These are phyloP conservation scores for Teleogryllus oceanicus DNA, from an alignment of 2,888 invertebrate species.

Conservation along the genomic window DNA sequence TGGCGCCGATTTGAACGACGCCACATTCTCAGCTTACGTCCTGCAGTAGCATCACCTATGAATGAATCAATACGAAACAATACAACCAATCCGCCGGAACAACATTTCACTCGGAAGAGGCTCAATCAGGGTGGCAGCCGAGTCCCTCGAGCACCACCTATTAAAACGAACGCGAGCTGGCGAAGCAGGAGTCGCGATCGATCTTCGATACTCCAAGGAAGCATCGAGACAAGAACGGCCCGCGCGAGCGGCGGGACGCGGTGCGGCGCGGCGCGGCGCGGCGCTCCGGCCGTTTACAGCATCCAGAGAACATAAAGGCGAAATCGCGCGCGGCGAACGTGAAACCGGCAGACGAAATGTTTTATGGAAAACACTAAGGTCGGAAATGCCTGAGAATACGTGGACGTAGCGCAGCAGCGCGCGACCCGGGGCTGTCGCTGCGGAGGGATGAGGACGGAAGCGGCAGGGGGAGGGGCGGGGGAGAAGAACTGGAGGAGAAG, in stretches of 20 bases:
- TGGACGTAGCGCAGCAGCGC: no score
- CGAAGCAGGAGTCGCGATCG: not conserved
- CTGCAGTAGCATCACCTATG: no score
- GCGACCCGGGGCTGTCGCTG: no score
- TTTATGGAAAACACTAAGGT: conserved; percentile 9
- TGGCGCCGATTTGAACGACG: no score
- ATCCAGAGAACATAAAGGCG: not conserved
- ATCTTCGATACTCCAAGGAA: conserved; percentile 18
- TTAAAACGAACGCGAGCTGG: not conserved
- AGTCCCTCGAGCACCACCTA: not conserved
- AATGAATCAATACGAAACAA: no score
- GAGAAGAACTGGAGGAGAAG: no score
- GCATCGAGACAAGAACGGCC: not conserved
- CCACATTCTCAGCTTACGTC: no score
- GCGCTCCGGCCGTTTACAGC: not conserved
- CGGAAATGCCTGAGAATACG: not conserved
- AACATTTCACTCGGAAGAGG: not conserved
- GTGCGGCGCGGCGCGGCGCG: no score
- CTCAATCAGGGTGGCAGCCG: not conserved
- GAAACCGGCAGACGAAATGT: conserved; percentile 4
- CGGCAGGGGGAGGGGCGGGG: no score
- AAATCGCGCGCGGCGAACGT: conserved; percentile 11
- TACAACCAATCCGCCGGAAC: not conserved
- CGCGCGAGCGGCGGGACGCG: not conserved
- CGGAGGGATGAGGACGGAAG: no score